Conservation (phyloP, 2,888 invertebrate species). For the Acholoe squamosa region DNA sequence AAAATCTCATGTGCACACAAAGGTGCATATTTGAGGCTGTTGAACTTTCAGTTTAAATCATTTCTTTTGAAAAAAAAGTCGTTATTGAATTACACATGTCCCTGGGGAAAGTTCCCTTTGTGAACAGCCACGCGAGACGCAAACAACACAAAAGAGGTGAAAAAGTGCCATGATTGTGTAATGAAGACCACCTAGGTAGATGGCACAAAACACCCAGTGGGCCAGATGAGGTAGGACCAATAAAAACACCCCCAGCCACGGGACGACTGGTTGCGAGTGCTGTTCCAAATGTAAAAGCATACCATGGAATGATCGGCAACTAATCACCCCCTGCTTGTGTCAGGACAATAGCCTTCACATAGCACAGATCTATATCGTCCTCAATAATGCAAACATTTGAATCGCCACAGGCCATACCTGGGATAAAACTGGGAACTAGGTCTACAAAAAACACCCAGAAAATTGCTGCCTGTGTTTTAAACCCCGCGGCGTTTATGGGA, state of each 20-base stretch:
- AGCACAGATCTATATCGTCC: constrained; percentile 8
- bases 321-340: not conserved
- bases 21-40: too few species aligned
- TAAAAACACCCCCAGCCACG: not conserved
- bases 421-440: not conserved
- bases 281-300: not conserved
- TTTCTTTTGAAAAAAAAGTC: not conserved
- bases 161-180: constrained; percentile 8
- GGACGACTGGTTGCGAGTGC: not conserved
- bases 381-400: constrained; percentile 18
- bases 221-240: too few species aligned
- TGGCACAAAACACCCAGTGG: not conserved
- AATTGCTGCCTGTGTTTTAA: not conserved
- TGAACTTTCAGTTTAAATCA: too few species aligned
- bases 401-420: constrained; percentile 22
- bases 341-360: not conserved
- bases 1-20: too few species aligned
- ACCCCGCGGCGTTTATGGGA: not conserved
- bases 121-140: constrained; percentile 23
- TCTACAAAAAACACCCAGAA: not conserved
- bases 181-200: constrained; percentile 50
- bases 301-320: not conserved
- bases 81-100: not conserved
- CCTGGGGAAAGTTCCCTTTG: not conserved
- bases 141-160: constrained; percentile 33